These are phyloP conservation scores for Thaleichthys pacificus DNA, from an alignment of 2,797 vertebrate species.

Conservation along the genomic window DNA sequence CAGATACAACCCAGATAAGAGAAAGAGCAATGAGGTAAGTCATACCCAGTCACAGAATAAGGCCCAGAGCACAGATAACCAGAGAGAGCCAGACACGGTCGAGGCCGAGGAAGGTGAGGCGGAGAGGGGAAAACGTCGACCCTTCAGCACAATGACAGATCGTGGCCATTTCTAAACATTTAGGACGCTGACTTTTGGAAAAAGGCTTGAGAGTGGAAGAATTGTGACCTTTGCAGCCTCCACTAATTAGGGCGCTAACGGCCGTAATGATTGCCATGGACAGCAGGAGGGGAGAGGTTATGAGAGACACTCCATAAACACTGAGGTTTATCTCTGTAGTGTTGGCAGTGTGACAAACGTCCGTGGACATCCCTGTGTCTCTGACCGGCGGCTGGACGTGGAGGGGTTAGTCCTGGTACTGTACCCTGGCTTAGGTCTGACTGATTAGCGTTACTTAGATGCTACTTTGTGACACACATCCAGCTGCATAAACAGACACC, in stretches of 20 bases:
- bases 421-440: constrained; percentile 34
- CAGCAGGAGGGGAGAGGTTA: background rate
- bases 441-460: constrained; percentile 52
- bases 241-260: constrained; percentile 26
- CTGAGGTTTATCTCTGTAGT: constrained; percentile 30
- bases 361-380: background rate
- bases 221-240: constrained; percentile 27
- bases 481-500: constrained; percentile 59
- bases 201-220: constrained; percentile 17
- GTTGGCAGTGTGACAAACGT: background rate
- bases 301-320: constrained; percentile 16
- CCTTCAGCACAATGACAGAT: constrained; percentile 27
- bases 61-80: background rate
- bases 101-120: background rate
- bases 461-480: constrained; percentile 55
- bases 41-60: background rate
- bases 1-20: constrained; percentile 13
- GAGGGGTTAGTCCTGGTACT: background rate
- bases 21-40: background rate
- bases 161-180: constrained; percentile 27
- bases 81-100: background rate
- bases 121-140: constrained; percentile 13
- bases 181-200: constrained; percentile 23
- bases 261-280: constrained; percentile 16
- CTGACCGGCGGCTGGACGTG: background rate